phyloP scores from a whole-genome alignment of 2,888 invertebrate genomes.

The Xylota sylvarum region DNA sequence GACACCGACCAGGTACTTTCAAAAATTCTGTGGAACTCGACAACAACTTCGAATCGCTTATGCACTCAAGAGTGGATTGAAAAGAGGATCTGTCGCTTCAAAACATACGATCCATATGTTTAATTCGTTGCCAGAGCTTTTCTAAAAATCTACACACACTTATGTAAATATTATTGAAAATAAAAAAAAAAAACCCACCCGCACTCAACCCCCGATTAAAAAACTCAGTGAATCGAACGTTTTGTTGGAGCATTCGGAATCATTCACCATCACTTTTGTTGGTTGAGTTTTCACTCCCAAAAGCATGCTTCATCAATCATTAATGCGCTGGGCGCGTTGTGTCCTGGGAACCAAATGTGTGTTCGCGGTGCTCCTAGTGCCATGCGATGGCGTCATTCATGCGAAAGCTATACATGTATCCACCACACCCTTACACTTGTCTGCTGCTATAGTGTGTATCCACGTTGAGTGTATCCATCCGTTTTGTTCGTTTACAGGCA shows the following conservation, averaged over 20 bases:
- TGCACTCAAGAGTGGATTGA: no score
- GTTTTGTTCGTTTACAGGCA: constrained; percentile 37
- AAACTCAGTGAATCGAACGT: constrained; percentile 1
- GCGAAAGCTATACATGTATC: constrained; percentile 22
- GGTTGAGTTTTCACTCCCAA: constrained; percentile 29
- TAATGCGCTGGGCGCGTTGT: constrained; percentile 37
- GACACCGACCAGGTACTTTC: no score
- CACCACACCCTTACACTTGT: constrained; percentile 10
- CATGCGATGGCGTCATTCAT: constrained; percentile 21
- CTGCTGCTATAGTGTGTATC: neutral
- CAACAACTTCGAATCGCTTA: no score
- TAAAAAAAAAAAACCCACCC: neutral
- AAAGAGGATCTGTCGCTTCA: no score
- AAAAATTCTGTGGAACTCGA: no score
- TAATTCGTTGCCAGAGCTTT: no score
- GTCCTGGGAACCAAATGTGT: constrained; percentile 30
- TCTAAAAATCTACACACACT: neutral
- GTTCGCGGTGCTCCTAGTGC: constrained; percentile 3
- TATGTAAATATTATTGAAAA: neutral
- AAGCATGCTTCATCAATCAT: constrained; percentile 44
- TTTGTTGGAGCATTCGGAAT: neutral
- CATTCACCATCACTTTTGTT: constrained; percentile 17
- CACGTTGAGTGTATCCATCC: constrained; percentile 26
- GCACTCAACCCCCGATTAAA: neutral
- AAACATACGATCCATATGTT: no score